Evolutionary conservation across 2,797 vertebrate species (phyloP).

Genomic region (Helarctos malayanus): DNA sequence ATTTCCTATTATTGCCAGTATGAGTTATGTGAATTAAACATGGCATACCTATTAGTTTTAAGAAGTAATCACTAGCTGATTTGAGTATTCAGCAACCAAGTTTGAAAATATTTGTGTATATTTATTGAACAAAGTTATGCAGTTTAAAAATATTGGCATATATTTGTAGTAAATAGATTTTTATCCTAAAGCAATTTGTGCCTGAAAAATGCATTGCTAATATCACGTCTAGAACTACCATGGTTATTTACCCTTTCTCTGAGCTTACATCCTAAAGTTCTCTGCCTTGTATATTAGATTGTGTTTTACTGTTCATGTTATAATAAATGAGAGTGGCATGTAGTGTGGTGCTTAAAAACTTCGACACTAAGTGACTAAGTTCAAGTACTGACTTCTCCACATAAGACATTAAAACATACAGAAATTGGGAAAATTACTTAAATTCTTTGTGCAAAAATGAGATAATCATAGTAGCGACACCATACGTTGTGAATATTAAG

Average conservation of each 20-base stretch:
- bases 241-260: background rate
- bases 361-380: background rate
- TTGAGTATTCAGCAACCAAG: background rate
- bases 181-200: background rate
- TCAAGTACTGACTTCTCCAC: background rate
- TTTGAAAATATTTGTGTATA: slow-evolving; percentile 31
- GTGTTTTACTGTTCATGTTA: background rate
- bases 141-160: background rate
- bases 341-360: background rate
- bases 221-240: background rate
- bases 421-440: background rate
- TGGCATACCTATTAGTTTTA: background rate
- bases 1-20: background rate
- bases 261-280: background rate
- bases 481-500: background rate
- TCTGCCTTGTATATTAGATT: background rate
- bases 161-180: background rate
- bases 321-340: background rate
- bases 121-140: background rate
- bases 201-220: background rate
- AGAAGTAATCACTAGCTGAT: background rate
- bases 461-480: background rate
- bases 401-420: background rate
- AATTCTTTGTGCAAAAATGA: background rate
- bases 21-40: background rate